Evolutionary conservation across 2,113 vertebrate species (phyloP), one percentile per base, ranked within the genome.

Genomic region (Oophaga pumilio): DNA sequence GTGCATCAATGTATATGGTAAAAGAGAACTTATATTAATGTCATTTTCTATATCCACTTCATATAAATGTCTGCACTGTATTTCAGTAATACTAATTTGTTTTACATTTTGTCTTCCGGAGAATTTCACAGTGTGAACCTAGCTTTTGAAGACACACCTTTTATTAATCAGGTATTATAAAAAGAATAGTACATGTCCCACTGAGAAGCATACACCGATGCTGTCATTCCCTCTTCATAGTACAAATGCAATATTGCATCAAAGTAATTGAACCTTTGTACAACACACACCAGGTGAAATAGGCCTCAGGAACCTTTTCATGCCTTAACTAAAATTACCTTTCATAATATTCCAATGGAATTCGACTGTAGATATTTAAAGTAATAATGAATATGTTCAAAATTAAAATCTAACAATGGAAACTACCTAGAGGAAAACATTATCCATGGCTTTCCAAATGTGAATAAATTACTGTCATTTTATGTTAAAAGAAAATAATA

Each of bases 131-230:
- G 71, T 43, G 60, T 66, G 71, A 77, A 14, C 7, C 49, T 84
- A 49, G 13, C 57, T 28, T 83, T 84, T 66, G 79, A 88, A 84
- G 69, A 77, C 59, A n/a, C 57, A 28, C 15, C 24, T 77, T 64
- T 76, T 77, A 84, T 88, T 84, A 88, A 83, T 83, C 86, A 88
- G 43, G 59, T 57, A 76, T 66, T 84, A 10, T 66, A 88, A 87
- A 69, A 62, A 59, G 73, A 85, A 85, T 20, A 64, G 73, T 76
- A 13, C 43, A n/a, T 26, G n/a, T 79, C 85, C 76, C 85, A 78
- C 74, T 15, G 85, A 68, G 85, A 68, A 79, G 24, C 60, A 78
- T 26, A 80, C n/a, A 86, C n/a, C 15, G 22, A 26, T 69, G 60
- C 59, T 84, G 71, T 84, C 71, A 77, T 84, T 53, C 15, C 26